Base-by-base conservation (phyloP, 1,140 invertebrate species). In the Pectinophora gossypiella region DNA sequence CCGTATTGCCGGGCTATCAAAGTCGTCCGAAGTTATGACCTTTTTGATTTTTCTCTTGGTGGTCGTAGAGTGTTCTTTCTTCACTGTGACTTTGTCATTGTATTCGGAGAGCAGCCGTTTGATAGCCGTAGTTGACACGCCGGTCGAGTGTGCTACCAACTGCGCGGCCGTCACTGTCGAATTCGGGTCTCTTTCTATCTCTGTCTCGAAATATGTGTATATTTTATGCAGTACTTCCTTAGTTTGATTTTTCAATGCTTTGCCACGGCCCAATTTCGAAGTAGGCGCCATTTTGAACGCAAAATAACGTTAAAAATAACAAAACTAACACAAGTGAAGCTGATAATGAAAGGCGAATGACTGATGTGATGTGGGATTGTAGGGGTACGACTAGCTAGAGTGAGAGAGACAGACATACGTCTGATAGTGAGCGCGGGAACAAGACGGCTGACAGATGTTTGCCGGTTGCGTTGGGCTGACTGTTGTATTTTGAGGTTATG, bases 171-270 rank as follows among this genome's bases (percentile, higher is more conserved):
- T 49, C n/a, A 54, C 48, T 7, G 51, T 52, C 2, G 56, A 53
- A 21, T 58, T 58, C 20, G 23, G 38, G 21, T 58, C 54, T 56
- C 48, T 50, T 23, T 50, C 42, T 45, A 56, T 58, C 40, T 58
- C 38, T 4, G 46, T 42, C 42, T 58, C 44, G 46, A 58, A 58
- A 44, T 53, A 58, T 52, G 15, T 51, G 12, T 48, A 48, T 48
- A 53, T 53, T 35, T 53, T 58, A 9, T 43, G 23, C 10, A 58
- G 19, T 18, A 59, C 38, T 40, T 54, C 47, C 54, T 59, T 58
- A 9, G 49, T 52, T 58, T 58, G 56, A 16, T 47, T 45, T 19
- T 48, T 58, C 10, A 58, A 36, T 12, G 56, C 49, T 15, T 53
- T 58, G 12, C 50, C 50, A 12, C 51, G 36, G 9, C 50, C 50